Base-by-base conservation (phyloP, 2,797 vertebrate species). In the Trematomus bernacchii region DNA sequence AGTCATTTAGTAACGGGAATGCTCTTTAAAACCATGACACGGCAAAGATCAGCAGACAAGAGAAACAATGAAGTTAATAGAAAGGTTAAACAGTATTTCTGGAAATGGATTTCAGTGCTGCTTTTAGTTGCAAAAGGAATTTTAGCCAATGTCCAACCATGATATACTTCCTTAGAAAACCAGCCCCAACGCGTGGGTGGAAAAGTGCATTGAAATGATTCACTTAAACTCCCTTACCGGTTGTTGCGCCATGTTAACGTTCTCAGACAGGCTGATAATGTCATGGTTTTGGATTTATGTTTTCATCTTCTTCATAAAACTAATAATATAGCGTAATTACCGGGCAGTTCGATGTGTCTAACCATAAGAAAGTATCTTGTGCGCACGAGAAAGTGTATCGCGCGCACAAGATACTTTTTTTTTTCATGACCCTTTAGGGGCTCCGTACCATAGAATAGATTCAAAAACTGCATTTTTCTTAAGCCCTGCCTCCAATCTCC, bases 1-100 rank as follows among this genome's bases (percentile, higher is more conserved):
- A n/a, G 33, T 14, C 55, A 63, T 58, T 50, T 21, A 71, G 19
- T 52, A 66, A 50, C 65, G 73, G 72, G 85, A 82, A 83, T 80
- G 66, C 59, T 78, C 13, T 59, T 52, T 52, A 21, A 23, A 18
- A 10, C 10, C 50, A 15, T 23, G 14, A 14, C 21, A 54, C 19
- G 23, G 30, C n/a, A 33, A 44, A 16, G 15, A 51, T 43, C 44
- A 53, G 48, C 43, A 62, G 66, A 64, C 57, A 47, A 23, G n/a
- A 59, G 23, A 57, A 21, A 57, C 71, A 77, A 70, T 60, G 52
- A 44, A 33, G 42, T 52, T 23, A 21, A 47, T 1, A 40, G 42
- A 74, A 21, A 0, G 1, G 23, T 51, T 53, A 48, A 15, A 54
- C 21, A 50, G 58, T 8, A 6, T 27, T 27, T 27, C 27, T 27